These are phyloP conservation scores for Campylomormyrus tamandua DNA, from an alignment of 2,113 vertebrate genomes.

Conservation along the genomic window DNA sequence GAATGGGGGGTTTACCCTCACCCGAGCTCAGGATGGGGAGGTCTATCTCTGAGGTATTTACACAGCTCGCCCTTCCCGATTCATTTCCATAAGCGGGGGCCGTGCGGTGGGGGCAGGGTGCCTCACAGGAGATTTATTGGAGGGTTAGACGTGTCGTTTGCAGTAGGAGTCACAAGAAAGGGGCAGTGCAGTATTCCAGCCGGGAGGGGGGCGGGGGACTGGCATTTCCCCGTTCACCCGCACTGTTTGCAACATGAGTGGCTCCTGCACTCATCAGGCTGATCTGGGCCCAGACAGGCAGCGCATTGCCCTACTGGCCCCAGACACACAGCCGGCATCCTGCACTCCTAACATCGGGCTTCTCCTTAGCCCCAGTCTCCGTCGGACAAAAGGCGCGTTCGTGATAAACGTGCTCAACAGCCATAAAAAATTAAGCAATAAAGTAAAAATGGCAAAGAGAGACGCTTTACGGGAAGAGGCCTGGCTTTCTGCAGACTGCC, in stretches of 20 bases:
- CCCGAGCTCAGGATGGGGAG: background rate
- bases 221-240: constrained; percentile 56
- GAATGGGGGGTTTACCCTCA: background rate
- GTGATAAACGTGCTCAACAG: background rate
- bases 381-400: background rate
- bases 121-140: constrained; percentile 66
- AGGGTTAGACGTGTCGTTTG: constrained; percentile 68
- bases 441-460: background rate
- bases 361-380: no score
- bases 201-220: constrained; percentile 52
- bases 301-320: no score
- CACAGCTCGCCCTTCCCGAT: background rate
- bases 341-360: no score
- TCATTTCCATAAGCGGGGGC: background rate
- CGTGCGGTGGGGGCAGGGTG: constrained; percentile 25
- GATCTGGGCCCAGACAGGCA: constrained; percentile 38
- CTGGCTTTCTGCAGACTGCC: background rate
- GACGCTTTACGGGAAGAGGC: background rate
- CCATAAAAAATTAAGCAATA: background rate
- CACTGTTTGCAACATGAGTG: constrained; percentile 51
- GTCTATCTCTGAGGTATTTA: constrained; percentile 11
- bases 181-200: constrained; percentile 69
- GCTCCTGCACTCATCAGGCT: constrained; percentile 56
- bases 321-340: background rate
- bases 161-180: constrained; percentile 60